These are phyloP conservation scores for Cossypha heuglini DNA, from an alignment of 2,797 vertebrate genomes.

Conservation along the genomic window DNA sequence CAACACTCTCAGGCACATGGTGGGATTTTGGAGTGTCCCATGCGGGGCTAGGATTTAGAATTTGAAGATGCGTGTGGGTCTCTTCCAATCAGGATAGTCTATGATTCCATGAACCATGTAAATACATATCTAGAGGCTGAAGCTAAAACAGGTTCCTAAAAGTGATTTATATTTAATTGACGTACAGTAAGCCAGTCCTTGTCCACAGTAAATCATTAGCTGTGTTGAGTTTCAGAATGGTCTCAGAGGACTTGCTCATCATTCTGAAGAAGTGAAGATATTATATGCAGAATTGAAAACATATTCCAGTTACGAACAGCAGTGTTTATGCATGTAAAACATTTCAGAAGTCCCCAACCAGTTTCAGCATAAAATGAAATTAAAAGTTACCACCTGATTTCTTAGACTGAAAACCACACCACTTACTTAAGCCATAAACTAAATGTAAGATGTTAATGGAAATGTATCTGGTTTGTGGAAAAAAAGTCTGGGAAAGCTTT, in stretches of 20 bases:
- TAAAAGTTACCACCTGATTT: not conserved
- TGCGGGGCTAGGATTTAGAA: not conserved
- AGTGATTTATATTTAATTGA: not conserved
- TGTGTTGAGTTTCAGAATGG: not conserved
- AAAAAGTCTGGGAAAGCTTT: not conserved
- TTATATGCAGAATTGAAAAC: not conserved
- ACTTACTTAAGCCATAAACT: not conserved
- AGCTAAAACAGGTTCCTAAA: not conserved
- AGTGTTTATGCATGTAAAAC: not conserved
- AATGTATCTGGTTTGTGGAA: not conserved
- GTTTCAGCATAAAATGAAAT: not conserved
- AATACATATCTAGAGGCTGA: not conserved
- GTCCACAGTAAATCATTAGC: not conserved
- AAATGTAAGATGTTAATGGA: not conserved
- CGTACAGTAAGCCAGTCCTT: not conserved
- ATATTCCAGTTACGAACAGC: not conserved
- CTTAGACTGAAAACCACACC: not conserved
- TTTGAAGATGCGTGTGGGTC: not conserved
- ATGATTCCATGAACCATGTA: not conserved
- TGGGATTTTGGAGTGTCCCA: not conserved
- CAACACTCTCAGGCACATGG: rapidly evolving
- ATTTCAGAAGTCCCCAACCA: not conserved
- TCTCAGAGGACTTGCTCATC: not conserved
- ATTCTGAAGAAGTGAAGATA: not conserved
- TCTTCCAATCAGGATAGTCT: not conserved